phyloP scores from a whole-genome alignment of 2,888 invertebrate genomes.

The Agriotes lineatus region DNA sequence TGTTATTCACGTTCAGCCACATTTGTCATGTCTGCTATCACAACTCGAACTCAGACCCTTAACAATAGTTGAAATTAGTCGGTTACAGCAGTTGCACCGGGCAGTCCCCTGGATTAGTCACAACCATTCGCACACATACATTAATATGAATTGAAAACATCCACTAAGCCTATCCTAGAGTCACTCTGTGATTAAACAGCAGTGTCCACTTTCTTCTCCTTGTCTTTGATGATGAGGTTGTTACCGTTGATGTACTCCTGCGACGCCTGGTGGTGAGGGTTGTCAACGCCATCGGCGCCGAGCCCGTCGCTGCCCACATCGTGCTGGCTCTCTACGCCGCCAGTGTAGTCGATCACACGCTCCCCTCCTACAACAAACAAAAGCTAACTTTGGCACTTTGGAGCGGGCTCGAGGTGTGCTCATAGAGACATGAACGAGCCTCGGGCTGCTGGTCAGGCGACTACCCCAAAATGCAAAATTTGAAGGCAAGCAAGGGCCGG shows the following conservation, averaged over 20 bases:
- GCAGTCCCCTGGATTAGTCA: too few species aligned
- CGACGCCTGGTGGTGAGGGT: constrained; percentile 69
- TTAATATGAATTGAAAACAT: constrained; percentile 36
- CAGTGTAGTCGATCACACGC: constrained; percentile 66
- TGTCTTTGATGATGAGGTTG: constrained; percentile 68
- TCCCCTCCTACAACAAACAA: constrained; percentile 66
- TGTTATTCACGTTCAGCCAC: too few species aligned
- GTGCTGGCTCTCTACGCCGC: constrained; percentile 50
- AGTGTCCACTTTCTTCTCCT: constrained; percentile 72
- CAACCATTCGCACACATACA: constrained; percentile 23
- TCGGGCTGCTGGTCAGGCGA: neutral
- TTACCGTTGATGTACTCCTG: constrained; percentile 73
- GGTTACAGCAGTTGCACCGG: too few species aligned
- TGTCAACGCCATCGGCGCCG: constrained; percentile 64
- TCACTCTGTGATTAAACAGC: constrained; percentile 66
- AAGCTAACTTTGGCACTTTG: constrained; percentile 54
- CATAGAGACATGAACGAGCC: neutral
- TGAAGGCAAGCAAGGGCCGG: constrained; percentile 33
- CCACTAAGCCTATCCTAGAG: constrained; percentile 34
- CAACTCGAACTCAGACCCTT: too few species aligned
- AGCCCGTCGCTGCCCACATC: constrained; percentile 41
- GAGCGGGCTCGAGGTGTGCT: neutral
- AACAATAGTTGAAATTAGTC: neutral
- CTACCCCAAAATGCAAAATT: constrained; percentile 30
- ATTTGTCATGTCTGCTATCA: too few species aligned